Evolutionary conservation across 2,113 vertebrate genomes (phyloP).

Genomic region (Orientallactaga bullata): DNA sequence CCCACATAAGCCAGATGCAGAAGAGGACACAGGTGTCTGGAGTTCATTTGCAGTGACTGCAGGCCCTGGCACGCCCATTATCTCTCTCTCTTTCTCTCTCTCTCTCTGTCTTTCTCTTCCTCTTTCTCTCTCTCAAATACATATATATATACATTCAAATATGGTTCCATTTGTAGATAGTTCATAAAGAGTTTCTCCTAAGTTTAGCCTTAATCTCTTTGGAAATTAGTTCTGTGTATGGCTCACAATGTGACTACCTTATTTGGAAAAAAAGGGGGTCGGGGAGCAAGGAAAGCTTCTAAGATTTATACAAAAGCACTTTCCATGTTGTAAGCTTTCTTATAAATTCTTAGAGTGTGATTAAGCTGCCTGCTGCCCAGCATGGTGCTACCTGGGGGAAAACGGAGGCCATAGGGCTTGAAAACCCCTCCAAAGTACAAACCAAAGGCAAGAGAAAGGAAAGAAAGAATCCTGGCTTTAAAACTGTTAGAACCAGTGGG

Average conservation of each 20-base stretch:
- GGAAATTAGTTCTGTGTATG: conserved; percentile 50
- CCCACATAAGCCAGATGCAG: too few relatives aligned
- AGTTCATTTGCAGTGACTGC: too few relatives aligned
- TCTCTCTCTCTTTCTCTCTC: too few relatives aligned
- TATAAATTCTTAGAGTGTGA: neutral
- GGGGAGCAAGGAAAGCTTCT: conserved; percentile 39
- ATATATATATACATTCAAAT: too few relatives aligned
- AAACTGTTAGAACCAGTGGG: neutral
- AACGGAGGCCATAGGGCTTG: neutral
- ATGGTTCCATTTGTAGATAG: neutral
- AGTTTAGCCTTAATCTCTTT: conserved; percentile 49
- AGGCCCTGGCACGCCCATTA: too few relatives aligned
- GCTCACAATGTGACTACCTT: conserved; percentile 61
- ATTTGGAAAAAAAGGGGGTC: neutral
- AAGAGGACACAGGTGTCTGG: too few relatives aligned
- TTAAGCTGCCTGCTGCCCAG: neutral
- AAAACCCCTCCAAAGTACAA: neutral
- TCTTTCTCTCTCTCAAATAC: too few relatives aligned
- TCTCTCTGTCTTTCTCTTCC: too few relatives aligned
- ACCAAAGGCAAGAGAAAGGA: neutral
- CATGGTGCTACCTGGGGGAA: neutral
- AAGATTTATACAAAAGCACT: conserved; percentile 31
- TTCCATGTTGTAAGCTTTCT: conserved; percentile 11
- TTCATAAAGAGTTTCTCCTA: conserved; percentile 47
- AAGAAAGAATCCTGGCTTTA: neutral